Evolutionary conservation across 1,140 invertebrate genomes (phyloP).

Genomic region (Drosophila lini): DNA sequence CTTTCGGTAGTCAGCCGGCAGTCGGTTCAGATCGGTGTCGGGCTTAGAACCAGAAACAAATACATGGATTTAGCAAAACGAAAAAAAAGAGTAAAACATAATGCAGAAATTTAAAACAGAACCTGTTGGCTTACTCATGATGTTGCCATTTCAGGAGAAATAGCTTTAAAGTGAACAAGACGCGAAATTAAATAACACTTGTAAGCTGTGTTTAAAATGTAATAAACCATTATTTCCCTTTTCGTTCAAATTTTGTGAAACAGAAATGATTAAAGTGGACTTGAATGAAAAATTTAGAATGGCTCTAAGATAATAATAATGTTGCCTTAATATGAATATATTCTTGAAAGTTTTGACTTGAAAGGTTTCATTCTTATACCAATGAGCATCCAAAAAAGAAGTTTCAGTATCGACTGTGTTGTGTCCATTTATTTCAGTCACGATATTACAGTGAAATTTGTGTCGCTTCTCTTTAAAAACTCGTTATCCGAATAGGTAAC

Average conservation of each 20-base stretch:
- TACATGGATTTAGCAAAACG: conserved; percentile 24
- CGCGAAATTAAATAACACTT: not conserved
- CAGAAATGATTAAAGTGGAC: not conserved
- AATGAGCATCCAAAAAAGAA: not conserved
- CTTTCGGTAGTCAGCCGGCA: conserved; percentile 67
- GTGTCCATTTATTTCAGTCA: not conserved
- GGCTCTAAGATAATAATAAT: not conserved
- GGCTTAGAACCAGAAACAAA: conserved; percentile 14
- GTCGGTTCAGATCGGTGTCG: conserved; percentile 28
- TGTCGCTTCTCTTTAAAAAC: conserved; percentile 57
- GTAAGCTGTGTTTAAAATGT: not conserved
- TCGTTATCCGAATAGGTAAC: conserved; percentile 56
- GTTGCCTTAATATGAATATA: not conserved
- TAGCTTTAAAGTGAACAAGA: conserved; percentile 3
- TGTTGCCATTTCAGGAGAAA: conserved; percentile 19
- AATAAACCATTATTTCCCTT: not conserved
- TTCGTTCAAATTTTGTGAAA: not conserved
- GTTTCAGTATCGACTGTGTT: not conserved
- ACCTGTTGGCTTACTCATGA: conserved; percentile 67
- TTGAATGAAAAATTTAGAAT: not conserved
- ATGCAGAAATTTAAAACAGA: conserved; percentile 33
- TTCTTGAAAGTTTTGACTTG: not conserved
- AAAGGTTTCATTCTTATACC: not conserved
- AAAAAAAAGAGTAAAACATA: conserved; percentile 17
- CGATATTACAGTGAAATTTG: conserved; percentile 29